These are phyloP conservation scores for Rhopalosiphum nymphaeae DNA, from an alignment of 2,888 invertebrate species.

Conservation along the genomic window DNA sequence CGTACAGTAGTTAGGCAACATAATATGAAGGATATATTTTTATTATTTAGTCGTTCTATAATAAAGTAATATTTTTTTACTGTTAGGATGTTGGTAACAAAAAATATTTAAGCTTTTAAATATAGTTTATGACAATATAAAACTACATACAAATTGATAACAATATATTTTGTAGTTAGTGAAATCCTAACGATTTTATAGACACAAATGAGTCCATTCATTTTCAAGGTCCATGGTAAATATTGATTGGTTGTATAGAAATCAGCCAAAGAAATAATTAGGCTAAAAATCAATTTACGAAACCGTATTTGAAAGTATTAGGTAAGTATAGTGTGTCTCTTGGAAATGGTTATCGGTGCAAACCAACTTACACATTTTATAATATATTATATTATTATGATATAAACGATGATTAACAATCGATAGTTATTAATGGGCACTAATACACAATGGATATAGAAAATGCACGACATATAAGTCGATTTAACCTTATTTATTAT, in stretches of 20 bases:
- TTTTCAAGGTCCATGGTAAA: constrained; percentile 8
- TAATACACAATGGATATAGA: not conserved
- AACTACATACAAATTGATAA: not conserved
- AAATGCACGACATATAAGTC: not conserved
- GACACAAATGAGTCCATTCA: not conserved
- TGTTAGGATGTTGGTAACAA: constrained; percentile 1
- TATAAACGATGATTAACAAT: not conserved
- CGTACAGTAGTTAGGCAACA: not conserved
- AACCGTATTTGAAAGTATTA: constrained; percentile 16
- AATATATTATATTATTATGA: not conserved
- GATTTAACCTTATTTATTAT: constrained; percentile 20
- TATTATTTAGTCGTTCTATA: not conserved
- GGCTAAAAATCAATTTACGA: constrained; percentile 36
- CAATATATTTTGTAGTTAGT: not conserved
- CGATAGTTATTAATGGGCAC: not conserved
- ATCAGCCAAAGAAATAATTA: constrained; percentile 23
- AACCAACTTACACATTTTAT: not conserved
- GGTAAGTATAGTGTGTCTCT: not conserved
- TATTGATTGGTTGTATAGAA: constrained; percentile 9
- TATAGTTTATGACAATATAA: not conserved
- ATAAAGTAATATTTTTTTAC: not conserved
- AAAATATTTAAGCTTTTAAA: not conserved
- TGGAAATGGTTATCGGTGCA: not conserved
- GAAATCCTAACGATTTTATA: constrained; percentile 25
- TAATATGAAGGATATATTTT: not conserved